Evolutionary conservation across 2,797 vertebrate genomes (phyloP).

Genomic region (Muscicapa striata): DNA sequence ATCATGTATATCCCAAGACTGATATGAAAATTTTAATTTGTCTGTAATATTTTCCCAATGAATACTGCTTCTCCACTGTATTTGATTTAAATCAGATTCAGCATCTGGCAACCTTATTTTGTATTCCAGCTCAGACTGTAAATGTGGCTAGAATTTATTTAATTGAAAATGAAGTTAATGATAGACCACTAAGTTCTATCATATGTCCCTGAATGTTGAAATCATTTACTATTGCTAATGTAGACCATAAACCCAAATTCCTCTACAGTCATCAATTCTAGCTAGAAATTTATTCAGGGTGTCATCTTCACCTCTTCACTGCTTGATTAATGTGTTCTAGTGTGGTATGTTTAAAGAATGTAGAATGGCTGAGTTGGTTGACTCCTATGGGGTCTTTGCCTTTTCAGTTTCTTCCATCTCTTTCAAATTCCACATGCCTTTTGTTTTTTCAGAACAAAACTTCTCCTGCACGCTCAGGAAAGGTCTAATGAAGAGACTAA

Average conservation of each 20-base stretch:
- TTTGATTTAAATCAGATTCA: background rate
- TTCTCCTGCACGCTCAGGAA: background rate
- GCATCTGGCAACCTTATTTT: background rate
- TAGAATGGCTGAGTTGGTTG: slow-evolving; percentile 4
- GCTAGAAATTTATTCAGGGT: slow-evolving; percentile 55
- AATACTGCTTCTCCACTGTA: background rate
- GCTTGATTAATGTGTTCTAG: slow-evolving; percentile 51
- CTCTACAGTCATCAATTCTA: slow-evolving; percentile 53
- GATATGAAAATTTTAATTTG: background rate
- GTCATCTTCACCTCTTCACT: slow-evolving; percentile 58
- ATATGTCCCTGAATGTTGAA: slow-evolving; percentile 39
- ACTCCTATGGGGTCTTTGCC: background rate
- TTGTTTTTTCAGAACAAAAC: slow-evolving; percentile 14
- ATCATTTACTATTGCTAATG: slow-evolving; percentile 57
- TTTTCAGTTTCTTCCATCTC: background rate
- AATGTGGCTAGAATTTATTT: background rate
- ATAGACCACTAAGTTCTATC: background rate
- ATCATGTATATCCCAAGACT: background rate
- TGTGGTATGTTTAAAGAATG: slow-evolving; percentile 27
- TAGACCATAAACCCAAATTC: slow-evolving; percentile 45
- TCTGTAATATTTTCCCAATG: background rate
- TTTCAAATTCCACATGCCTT: background rate
- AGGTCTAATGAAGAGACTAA: background rate
- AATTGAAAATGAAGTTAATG: slow-evolving; percentile 28
- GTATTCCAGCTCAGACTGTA: background rate